Percentiles rank a stretch among this genome's conserved stretches.
Conservation (phyloP, 2,888 invertebrate genomes). For the Parnassius glacialis region DNA sequence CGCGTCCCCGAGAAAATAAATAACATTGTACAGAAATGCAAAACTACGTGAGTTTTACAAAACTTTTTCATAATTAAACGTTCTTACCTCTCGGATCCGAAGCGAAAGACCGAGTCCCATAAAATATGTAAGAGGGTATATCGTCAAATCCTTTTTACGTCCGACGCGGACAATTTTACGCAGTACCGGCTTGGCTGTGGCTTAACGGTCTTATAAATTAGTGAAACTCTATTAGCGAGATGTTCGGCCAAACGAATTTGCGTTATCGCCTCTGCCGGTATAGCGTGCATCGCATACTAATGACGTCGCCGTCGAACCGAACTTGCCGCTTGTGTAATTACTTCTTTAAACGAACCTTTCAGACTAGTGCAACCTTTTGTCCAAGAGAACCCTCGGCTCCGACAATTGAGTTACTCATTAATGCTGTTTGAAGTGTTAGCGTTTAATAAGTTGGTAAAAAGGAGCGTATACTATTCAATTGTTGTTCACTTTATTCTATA, state of each 20-base stretch:
- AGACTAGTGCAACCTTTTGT: constrained; percentile 35
- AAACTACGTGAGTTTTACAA: constrained; percentile 55
- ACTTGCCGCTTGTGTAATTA: constrained; percentile 74
- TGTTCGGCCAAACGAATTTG: constrained; percentile 79
- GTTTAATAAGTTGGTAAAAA: constrained; percentile 21
- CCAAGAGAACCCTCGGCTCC: constrained; percentile 27
- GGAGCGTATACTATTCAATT: constrained; percentile 4
- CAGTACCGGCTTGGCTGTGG: constrained; percentile 55
- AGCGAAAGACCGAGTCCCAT: constrained; percentile 63
- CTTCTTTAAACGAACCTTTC: constrained; percentile 75
- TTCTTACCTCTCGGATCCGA: constrained; percentile 52
- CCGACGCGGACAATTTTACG: constrained; percentile 70
- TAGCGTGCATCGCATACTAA: constrained; percentile 73
- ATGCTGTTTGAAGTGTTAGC: constrained; percentile 24
- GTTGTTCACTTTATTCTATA: neutral
- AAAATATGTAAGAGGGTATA: constrained; percentile 71
- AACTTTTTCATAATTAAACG: constrained; percentile 65
- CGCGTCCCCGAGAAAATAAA: neutral
- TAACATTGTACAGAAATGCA: neutral
- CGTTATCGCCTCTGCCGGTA: constrained; percentile 74
- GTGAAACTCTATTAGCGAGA: constrained; percentile 80
- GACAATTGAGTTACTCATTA: constrained; percentile 26
- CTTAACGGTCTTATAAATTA: constrained; percentile 79
- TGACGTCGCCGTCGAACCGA: constrained; percentile 54
- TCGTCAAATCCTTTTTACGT: constrained; percentile 74